Conservation (phyloP, 2,797 vertebrate genomes). For the Alcedo atthis region DNA sequence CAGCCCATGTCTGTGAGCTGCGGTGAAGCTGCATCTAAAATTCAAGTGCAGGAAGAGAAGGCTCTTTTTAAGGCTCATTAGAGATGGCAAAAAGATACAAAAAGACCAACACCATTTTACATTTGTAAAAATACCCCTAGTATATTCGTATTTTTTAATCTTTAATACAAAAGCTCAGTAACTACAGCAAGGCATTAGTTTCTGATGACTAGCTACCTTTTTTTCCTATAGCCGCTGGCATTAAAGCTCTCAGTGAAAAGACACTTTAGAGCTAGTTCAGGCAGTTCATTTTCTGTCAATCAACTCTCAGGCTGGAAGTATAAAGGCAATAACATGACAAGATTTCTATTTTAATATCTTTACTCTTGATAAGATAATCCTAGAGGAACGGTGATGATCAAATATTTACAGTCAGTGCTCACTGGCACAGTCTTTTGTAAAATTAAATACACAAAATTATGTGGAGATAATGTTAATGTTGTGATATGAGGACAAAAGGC, state of each 20-base stretch:
- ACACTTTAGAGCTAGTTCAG: slow-evolving; percentile 58
- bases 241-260: slow-evolving; percentile 59
- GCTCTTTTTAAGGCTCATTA: slow-evolving; percentile 42
- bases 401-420: slow-evolving; percentile 62
- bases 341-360: slow-evolving; percentile 73
- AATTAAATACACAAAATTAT: slow-evolving; percentile 65
- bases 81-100: slow-evolving; percentile 46
- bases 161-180: slow-evolving; percentile 43
- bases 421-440: slow-evolving; percentile 48
- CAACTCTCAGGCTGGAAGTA: slow-evolving; percentile 61
- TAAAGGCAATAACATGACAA: slow-evolving; percentile 70
- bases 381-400: slow-evolving; percentile 57
- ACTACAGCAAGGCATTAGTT: slow-evolving; percentile 50
- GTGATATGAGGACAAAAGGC: slow-evolving; percentile 23
- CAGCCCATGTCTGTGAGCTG: background rate
- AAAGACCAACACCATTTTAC: slow-evolving; percentile 54
- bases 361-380: slow-evolving; percentile 73
- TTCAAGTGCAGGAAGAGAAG: slow-evolving; percentile 17
- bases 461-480: slow-evolving; percentile 45
- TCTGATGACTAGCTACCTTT: slow-evolving; percentile 24
- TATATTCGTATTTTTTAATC: slow-evolving; percentile 67
- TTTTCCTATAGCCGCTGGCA: slow-evolving; percentile 66
- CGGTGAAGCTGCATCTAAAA: background rate
- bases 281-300: slow-evolving; percentile 72
- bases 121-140: slow-evolving; percentile 61